Conservation (phyloP, 2,797 vertebrate species). For the Aythya fuligula region DNA sequence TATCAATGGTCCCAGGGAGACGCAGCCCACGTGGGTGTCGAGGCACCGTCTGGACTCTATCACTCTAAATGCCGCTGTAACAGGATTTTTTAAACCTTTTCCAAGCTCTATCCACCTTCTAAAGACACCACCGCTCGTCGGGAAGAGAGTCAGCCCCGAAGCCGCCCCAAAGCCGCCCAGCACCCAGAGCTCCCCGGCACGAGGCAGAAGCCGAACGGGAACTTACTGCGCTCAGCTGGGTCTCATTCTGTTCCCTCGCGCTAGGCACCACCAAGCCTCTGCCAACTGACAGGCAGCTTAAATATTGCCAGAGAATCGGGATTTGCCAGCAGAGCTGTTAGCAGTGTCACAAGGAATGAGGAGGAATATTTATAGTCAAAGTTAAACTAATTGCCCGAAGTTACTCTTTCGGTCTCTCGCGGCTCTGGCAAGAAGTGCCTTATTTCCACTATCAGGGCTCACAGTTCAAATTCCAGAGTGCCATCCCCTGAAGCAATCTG, state of each 20-base stretch:
- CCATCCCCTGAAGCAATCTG: slow-evolving; percentile 52
- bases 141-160: neutral
- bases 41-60: neutral
- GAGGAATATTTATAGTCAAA: slow-evolving; percentile 63
- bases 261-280: slow-evolving; percentile 45
- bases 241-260: slow-evolving; percentile 36
- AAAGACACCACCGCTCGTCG: neutral
- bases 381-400: slow-evolving; percentile 48
- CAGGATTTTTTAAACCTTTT: neutral
- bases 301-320: slow-evolving; percentile 66
- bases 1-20: slow-evolving; percentile 15
- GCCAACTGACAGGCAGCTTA: slow-evolving; percentile 67
- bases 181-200: neutral
- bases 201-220: slow-evolving; percentile 26
- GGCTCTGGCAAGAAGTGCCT: slow-evolving; percentile 30
- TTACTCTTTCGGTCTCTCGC: slow-evolving; percentile 26
- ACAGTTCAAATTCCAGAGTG: slow-evolving; percentile 77
- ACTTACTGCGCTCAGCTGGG: slow-evolving; percentile 70
- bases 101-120: neutral
- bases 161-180: neutral
- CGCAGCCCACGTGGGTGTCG: slow-evolving; percentile 14
- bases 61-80: neutral
- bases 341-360: slow-evolving; percentile 49
- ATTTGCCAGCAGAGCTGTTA: slow-evolving; percentile 63
- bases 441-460: slow-evolving; percentile 62